Evolutionary conservation across 2,113 vertebrate genomes (phyloP).

Genomic region (Entosphenus tridentatus): DNA sequence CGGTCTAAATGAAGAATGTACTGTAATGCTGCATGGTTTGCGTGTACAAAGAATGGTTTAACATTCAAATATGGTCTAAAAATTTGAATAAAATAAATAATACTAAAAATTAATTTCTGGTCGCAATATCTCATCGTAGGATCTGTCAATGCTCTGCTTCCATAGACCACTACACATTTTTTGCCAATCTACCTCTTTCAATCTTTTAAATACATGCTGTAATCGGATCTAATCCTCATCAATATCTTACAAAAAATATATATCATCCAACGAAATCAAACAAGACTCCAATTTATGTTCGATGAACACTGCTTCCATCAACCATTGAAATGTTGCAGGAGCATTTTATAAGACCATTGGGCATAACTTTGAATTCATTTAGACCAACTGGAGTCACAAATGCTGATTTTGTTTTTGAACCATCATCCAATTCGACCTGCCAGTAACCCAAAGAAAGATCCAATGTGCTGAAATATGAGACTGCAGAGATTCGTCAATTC

Average conservation of each 20-base stretch:
- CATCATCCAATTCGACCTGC: constrained; percentile 8
- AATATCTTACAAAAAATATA: background rate
- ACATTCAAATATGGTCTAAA: too few species aligned
- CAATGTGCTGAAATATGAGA: background rate
- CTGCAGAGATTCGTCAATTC: background rate
- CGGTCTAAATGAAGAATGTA: too few species aligned
- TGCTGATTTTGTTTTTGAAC: constrained; percentile 7
- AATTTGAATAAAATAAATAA: too few species aligned
- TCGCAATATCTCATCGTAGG: too few species aligned
- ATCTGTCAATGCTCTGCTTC: too few species aligned
- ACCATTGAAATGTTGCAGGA: constrained; percentile 7
- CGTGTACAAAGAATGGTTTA: too few species aligned
- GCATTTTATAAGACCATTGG: background rate
- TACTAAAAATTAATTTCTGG: too few species aligned
- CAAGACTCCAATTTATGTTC: constrained; percentile 9
- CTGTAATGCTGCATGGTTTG: too few species aligned
- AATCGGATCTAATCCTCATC: too few species aligned
- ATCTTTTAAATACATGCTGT: too few species aligned
- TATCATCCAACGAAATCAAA: constrained; percentile 9
- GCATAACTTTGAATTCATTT: constrained; percentile 7
- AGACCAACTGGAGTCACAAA: constrained; percentile 9
- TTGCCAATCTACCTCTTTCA: too few species aligned
- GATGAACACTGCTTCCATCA: background rate
- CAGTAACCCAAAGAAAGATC: background rate
- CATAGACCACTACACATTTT: too few species aligned